Evolutionary conservation across 2,113 vertebrate species (phyloP), one percentile per base, ranked within the genome.

Genomic region (Hemiscyllium ocellatum): DNA sequence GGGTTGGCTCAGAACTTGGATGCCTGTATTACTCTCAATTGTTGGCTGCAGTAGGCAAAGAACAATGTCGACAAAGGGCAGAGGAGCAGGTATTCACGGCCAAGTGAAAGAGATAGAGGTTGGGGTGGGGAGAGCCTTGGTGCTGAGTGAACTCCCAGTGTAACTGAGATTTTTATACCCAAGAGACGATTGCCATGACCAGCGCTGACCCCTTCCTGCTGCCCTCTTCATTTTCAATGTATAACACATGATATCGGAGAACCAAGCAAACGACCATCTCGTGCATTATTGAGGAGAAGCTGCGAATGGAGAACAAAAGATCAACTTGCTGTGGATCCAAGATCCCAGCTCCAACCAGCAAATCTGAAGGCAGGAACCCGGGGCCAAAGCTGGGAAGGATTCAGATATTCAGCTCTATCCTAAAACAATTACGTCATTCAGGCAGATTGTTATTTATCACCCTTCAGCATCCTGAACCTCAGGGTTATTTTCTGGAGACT

Each of bases 171-270:
- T 98, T 98, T 0, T 98, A 97, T 96, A 99, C 97, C 93, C 99
- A 98, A 69, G 98, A 99, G n/a, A 99, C 98, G 94, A 99, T 99
- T 0, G 99, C 99, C 0, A 99, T 99, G 97, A 99, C 99, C 95
- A 99, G 98, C 0, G 99, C 99, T 0, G 99, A 99, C 0, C 99
- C 99, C 87, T 99, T 99, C 50, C 99, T 99, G 0, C 99, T 99
- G 96, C 99, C 99, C 0, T 99, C 99, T 96, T 99, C 99, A 0
- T 99, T 99, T 97, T 98, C 98, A 91, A 98, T 96, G 96, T 99
- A 98, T 6, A 98, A 98, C 96, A 99, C 99, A 0, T 98, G 97
- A 3, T 99, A 99, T 96, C 98, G 97, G 0, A 99, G 99, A 0
- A 99, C 98, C 97, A 99, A 90, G 96, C 98, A 97, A 96, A 97